Percentiles rank a stretch among this genome's conserved stretches.
Conservation (phyloP, 2,888 invertebrate species). For the Opisthograptis luteolata region DNA sequence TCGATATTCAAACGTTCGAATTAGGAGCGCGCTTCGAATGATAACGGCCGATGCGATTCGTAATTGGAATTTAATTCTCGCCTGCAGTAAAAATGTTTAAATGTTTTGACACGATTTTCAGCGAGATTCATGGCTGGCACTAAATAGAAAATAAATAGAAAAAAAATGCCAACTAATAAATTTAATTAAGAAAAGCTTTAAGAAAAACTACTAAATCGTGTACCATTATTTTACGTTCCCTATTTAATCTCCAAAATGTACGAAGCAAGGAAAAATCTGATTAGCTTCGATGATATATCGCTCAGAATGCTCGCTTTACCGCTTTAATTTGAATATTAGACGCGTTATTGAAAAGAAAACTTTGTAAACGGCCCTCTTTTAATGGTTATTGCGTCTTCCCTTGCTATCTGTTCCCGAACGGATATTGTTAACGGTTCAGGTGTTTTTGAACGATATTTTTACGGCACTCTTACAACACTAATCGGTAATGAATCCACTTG, state of each 20-base stretch:
- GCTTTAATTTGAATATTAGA: conserved; percentile 83
- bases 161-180: conserved; percentile 18
- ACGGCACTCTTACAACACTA: conserved; percentile 17
- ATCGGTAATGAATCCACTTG: conserved; percentile 6
- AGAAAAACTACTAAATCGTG: conserved; percentile 37
- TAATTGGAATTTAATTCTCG: conserved; percentile 22
- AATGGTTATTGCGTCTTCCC: conserved; percentile 80
- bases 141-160: conserved; percentile 2
- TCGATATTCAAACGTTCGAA: conserved; percentile 77
- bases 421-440: conserved; percentile 51
- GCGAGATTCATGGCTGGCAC: background rate
- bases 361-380: conserved; percentile 78
- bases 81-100: background rate
- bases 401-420: conserved; percentile 56
- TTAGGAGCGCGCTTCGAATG: conserved; percentile 75
- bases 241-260: conserved; percentile 42
- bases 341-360: conserved; percentile 84
- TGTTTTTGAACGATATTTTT: conserved; percentile 38
- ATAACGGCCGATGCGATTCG: conserved; percentile 58
- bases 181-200: conserved; percentile 27
- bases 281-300: conserved; percentile 78
- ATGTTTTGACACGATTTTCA: background rate
- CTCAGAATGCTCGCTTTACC: conserved; percentile 74
- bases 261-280: conserved; percentile 43
- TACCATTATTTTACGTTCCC: conserved; percentile 34